Conservation (phyloP, 2,113 vertebrate genomes). For the Suncus etruscus region DNA sequence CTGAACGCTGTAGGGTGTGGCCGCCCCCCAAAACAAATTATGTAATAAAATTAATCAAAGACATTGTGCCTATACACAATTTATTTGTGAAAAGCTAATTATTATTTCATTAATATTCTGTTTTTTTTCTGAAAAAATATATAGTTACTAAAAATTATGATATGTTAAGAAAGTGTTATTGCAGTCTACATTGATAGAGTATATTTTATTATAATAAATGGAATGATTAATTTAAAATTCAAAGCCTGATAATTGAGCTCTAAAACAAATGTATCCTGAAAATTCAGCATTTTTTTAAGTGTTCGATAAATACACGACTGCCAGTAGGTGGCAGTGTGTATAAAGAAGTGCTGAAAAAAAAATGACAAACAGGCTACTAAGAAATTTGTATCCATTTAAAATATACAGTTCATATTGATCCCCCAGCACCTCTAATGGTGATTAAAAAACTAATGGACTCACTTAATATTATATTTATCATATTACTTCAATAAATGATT, state of each 20-base stretch:
- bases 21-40: no score
- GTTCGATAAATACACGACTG: background rate
- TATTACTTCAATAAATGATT: background rate
- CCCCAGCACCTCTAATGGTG: background rate
- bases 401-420: no score
- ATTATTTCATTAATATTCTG: background rate
- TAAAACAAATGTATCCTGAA: background rate
- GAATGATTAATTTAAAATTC: slow-evolving; percentile 5
- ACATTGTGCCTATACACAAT: background rate
- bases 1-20: no score
- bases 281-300: background rate
- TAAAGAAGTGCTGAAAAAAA: slow-evolving; percentile 54
- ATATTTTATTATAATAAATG: background rate
- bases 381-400: background rate
- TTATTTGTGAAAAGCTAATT: background rate
- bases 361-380: background rate
- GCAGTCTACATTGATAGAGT: background rate
- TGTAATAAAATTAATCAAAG: background rate
- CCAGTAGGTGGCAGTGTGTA: slow-evolving; percentile 80
- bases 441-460: background rate
- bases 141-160: background rate
- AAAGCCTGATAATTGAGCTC: background rate
- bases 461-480: background rate
- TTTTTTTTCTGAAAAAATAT: background rate
- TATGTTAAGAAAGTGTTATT: background rate